phyloP scores from a whole-genome alignment of 2,113 vertebrate genomes.

The Alouatta palliata region DNA sequence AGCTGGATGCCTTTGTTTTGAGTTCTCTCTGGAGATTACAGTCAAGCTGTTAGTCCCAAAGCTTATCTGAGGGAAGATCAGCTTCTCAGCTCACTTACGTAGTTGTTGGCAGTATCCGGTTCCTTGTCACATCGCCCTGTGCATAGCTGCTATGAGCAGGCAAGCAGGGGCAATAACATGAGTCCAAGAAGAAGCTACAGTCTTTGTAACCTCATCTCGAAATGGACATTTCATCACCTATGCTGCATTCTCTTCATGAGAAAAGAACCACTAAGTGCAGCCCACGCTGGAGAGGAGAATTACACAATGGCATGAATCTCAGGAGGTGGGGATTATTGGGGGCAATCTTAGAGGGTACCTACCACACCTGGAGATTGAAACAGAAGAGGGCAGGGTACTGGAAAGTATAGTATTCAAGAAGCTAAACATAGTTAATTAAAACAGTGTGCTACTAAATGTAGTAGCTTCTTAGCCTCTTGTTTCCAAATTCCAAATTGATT shows the following conservation, averaged over 20 bases:
- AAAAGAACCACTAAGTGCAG: neutral
- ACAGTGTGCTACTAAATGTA: neutral
- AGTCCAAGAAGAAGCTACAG: neutral
- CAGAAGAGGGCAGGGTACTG: neutral
- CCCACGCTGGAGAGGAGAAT: neutral
- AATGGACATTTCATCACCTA: neutral
- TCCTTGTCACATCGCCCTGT: neutral
- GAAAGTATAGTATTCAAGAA: neutral
- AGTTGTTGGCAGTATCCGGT: neutral
- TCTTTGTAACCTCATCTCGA: neutral
- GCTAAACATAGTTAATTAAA: neutral
- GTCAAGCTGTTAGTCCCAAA: neutral
- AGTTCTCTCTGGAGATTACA: neutral
- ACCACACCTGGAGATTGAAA: neutral
- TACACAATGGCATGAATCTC: neutral
- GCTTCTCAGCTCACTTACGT: neutral
- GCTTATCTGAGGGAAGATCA: neutral
- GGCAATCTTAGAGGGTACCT: neutral
- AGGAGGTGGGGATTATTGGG: neutral
- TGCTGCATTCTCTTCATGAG: neutral
- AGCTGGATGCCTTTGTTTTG: neutral
- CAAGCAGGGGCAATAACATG: neutral
- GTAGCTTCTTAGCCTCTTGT: neutral
- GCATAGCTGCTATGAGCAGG: neutral
- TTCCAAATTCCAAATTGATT: conserved; percentile 32